Evolutionary conservation across 1,140 invertebrate species (phyloP).

Genomic region (Tribolium madens): DNA sequence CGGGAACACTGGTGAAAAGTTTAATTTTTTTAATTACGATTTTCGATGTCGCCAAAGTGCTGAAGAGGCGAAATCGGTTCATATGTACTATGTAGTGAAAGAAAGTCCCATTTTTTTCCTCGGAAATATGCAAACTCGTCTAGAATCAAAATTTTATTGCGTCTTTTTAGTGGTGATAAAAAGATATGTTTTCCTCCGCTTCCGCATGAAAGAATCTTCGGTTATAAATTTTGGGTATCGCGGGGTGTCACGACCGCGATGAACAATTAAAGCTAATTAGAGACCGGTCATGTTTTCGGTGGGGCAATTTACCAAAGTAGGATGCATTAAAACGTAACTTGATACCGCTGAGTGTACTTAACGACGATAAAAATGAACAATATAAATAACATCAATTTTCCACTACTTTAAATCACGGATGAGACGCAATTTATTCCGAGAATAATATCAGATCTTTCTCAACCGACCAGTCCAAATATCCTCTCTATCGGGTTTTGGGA

Average conservation of each 20-base stretch:
- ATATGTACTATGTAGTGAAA: conserved; percentile 24
- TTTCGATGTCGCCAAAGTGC: not conserved
- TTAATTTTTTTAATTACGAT: conserved; percentile 2
- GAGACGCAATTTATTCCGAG: conserved; percentile 51
- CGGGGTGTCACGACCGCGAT: not conserved
- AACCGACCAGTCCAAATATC: conserved; percentile 48
- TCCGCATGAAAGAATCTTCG: not conserved
- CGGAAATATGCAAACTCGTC: conserved; percentile 19
- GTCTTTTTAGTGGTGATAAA: conserved; percentile 23
- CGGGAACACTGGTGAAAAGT: not conserved
- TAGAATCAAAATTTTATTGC: conserved; percentile 23
- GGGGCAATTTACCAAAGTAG: conserved; percentile 19
- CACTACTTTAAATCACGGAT: conserved; percentile 43
- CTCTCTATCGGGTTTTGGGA: conserved; percentile 48
- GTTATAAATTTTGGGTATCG: not conserved
- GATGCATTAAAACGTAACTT: conserved; percentile 41
- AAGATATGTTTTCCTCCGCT: not conserved
- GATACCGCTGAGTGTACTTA: conserved; percentile 35
- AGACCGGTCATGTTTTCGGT: conserved; percentile 10
- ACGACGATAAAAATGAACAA: conserved; percentile 39
- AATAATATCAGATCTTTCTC: conserved; percentile 54
- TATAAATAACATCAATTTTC: conserved; percentile 41
- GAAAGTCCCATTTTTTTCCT: conserved; percentile 5
- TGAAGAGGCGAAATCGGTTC: not conserved
- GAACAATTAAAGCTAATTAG: conserved; percentile 30